These are phyloP conservation scores for Hyles lineata DNA, from an alignment of 2,888 invertebrate species.

Conservation along the genomic window DNA sequence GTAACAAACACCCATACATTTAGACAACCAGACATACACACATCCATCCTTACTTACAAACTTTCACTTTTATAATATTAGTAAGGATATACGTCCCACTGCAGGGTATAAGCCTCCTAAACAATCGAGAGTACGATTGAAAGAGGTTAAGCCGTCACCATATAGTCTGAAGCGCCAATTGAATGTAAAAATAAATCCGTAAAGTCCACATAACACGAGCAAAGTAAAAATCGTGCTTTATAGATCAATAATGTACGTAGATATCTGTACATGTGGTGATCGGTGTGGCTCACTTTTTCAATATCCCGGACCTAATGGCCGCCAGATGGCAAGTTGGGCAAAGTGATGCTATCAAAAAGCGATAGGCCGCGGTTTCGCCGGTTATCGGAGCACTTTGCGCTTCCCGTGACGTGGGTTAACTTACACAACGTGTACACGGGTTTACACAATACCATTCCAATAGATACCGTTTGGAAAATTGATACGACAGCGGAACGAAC, in stretches of 20 bases:
- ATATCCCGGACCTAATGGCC: constrained; percentile 83
- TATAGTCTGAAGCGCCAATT: not conserved
- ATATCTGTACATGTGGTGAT: constrained; percentile 49
- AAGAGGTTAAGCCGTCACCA: too few relatives aligned
- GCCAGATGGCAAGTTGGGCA: constrained; percentile 83
- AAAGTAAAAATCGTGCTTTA: constrained; percentile 21
- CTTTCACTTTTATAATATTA: too few relatives aligned
- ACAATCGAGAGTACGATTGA: too few relatives aligned
- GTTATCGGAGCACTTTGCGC: constrained; percentile 83
- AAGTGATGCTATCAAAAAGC: constrained; percentile 85
- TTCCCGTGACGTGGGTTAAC: constrained; percentile 74
- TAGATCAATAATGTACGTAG: constrained; percentile 30
- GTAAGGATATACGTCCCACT: too few relatives aligned
- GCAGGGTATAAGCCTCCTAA: too few relatives aligned
- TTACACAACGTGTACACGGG: constrained; percentile 64
- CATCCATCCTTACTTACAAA: too few relatives aligned
- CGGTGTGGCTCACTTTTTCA: constrained; percentile 79
- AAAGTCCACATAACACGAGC: not conserved
- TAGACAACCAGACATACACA: too few relatives aligned
- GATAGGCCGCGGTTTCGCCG: constrained; percentile 81
- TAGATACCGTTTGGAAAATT: constrained; percentile 24
- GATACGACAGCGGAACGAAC: constrained; percentile 19
- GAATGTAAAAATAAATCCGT: not conserved
- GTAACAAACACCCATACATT: too few relatives aligned
- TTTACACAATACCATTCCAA: constrained; percentile 54